A percentile compares a stretch with the other conserved stretches of the same genome.
These are phyloP conservation scores for Adelosebastes latens DNA, from an alignment of 2,797 vertebrate species.

Conservation along the genomic window DNA sequence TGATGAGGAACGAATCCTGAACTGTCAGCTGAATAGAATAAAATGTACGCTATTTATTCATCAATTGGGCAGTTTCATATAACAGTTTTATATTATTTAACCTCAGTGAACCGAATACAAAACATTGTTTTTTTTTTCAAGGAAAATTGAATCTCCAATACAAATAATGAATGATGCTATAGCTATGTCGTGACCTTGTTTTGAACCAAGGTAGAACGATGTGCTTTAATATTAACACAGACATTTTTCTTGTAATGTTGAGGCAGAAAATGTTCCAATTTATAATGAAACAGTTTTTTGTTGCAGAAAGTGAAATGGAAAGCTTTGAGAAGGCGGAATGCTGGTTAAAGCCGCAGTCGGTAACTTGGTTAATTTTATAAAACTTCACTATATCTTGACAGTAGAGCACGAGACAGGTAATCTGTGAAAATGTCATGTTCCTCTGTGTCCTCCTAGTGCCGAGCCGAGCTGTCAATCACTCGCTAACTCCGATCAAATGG, in stretches of 20 bases:
- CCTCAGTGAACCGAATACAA: background rate
- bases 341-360: no score
- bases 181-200: slow-evolving; percentile 18
- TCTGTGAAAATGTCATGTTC: no score
- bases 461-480: no score
- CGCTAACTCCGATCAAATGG: no score
- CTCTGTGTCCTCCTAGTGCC: no score
- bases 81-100: background rate
- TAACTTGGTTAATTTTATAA: no score
- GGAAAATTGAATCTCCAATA: background rate
- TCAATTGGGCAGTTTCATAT: background rate
- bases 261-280: slow-evolving; percentile 11
- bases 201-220: slow-evolving; percentile 12
- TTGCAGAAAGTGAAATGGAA: background rate
- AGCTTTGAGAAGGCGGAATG: no score
- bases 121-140: background rate
- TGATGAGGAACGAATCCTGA: slow-evolving; percentile 15
- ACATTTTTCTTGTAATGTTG: slow-evolving; percentile 9
- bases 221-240: slow-evolving; percentile 10
- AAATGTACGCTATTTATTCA: slow-evolving; percentile 7
- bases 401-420: no score
- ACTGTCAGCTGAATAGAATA: slow-evolving; percentile 24
- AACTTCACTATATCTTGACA: no score
- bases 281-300: background rate
- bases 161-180: background rate